Base-by-base conservation (phyloP, 2,113 vertebrate species). In the Nettapus auritus region DNA sequence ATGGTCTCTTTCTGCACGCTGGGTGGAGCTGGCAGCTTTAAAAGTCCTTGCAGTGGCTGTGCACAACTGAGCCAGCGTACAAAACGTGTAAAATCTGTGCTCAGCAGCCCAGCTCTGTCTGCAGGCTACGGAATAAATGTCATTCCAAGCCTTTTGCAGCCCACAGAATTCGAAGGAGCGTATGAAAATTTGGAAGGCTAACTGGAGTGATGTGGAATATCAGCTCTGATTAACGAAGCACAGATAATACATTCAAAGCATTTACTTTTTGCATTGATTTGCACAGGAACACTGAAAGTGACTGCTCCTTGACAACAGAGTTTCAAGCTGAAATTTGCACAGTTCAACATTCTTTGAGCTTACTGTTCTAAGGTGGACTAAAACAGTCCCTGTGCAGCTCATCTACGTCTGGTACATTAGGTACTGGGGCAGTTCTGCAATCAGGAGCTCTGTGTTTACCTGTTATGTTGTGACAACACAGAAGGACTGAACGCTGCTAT, bases 1-100 rank as follows among this genome's bases (percentile, higher is more conserved):
- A 95, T 96, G 90, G 93, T 87, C 69, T 57, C 69, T 63, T 92
- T 73, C 80, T 66, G 92, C 86, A 52, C 34, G 9, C 76, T 34
- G 36, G 19, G 86, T 33, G 73, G 92, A 94, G 77, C 83, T 93
- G 93, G 88, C 93, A 92, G 60, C 82, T 21, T 22, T 56, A 22
- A 67, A 62, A 74, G 9, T 66, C 77, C 74, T 87, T 62, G 69
- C 62, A 29, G 22, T 0, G 5, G 66, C 77, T 60, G 57, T 13
- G 31, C 77, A n/a, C 83, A 92, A 57, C 66, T 29, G 48, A 93
- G 89, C 57, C 88, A 88, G 71, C 64, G 74, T 6, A 42, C 1
- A 6, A 60, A 82, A 89, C 0, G 31, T 69, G 80, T 79, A 82
- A 90, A 94, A 73, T 64, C 86, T 69, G 66, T 42, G 75, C 82